phyloP scores from a whole-genome alignment of 2,113 vertebrate species.

The Hoplias malabaricus region DNA sequence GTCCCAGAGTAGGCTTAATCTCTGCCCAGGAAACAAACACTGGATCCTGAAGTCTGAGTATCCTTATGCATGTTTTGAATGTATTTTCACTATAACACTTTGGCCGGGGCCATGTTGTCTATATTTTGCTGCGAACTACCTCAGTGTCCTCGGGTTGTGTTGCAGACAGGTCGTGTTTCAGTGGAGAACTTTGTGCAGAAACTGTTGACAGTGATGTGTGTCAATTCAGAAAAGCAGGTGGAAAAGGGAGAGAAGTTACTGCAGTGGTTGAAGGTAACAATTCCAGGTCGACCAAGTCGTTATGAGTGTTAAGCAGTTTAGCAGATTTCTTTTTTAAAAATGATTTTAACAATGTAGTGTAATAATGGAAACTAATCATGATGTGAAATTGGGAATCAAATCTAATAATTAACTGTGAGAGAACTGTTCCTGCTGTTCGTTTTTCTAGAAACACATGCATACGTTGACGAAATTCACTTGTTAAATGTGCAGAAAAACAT shows the following conservation, averaged over 20 bases:
- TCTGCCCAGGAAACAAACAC: not conserved
- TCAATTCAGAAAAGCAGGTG: slow-evolving; percentile 48
- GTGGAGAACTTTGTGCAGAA: slow-evolving; percentile 62
- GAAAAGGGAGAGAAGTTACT: slow-evolving; percentile 50
- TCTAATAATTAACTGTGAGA: no score
- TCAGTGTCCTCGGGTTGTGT: not conserved
- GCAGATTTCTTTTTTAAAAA: not conserved
- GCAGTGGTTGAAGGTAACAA: slow-evolving; percentile 68
- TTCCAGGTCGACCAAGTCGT: not conserved
- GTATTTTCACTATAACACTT: not conserved
- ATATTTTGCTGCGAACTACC: not conserved
- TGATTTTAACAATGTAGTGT: no score
- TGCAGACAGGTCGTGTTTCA: slow-evolving; percentile 56
- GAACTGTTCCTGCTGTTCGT: no score
- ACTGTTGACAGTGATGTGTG: slow-evolving; percentile 51
- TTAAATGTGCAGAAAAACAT: not conserved
- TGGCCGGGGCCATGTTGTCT: not conserved
- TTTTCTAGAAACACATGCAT: not conserved
- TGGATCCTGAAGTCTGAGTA: not conserved
- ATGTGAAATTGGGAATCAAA: no score
- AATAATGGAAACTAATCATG: no score
- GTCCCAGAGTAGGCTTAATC: no score
- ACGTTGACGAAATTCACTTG: no score
- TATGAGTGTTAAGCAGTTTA: not conserved
- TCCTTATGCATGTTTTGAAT: not conserved